phyloP scores from a whole-genome alignment of 2,113 vertebrate species.

The Zosterops pallidus region DNA sequence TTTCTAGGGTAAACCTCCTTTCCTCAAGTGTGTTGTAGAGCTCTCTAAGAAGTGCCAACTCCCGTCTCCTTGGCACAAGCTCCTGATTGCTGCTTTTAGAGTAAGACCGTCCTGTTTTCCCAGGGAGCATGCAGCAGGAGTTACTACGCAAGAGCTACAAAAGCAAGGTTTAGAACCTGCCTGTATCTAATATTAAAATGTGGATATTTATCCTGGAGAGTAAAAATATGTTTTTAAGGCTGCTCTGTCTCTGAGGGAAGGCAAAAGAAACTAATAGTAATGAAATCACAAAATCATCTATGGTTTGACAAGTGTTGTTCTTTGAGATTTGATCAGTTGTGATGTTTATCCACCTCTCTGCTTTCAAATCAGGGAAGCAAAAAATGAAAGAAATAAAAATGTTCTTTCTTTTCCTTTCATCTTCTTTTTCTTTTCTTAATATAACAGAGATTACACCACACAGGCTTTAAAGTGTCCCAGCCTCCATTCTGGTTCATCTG shows the following conservation, averaged over 20 bases:
- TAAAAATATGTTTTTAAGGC: not conserved
- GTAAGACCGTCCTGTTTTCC: not conserved
- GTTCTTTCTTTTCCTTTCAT: not conserved
- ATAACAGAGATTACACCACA: not conserved
- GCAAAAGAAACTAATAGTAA: not conserved
- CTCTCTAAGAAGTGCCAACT: constrained; percentile 26
- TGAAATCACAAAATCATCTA: constrained; percentile 46
- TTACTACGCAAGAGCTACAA: not conserved
- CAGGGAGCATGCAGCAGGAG: not conserved
- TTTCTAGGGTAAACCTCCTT: not conserved
- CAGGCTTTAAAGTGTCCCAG: not conserved
- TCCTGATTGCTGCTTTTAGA: not conserved
- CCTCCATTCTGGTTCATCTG: not conserved
- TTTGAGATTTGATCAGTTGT: constrained; percentile 58
- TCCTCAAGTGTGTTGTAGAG: not conserved
- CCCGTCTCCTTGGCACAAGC: not conserved
- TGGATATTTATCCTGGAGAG: constrained; percentile 23
- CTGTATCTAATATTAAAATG: constrained; percentile 39
- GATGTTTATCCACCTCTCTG: constrained; percentile 49
- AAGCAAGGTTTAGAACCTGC: not conserved
- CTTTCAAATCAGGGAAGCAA: constrained; percentile 12
- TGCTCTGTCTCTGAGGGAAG: constrained; percentile 27
- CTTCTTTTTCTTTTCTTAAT: not conserved
- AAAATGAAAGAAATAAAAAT: not conserved
- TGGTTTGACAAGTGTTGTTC: constrained; percentile 50